A percentile compares a stretch with the other conserved stretches of the same genome.
Conservation (phyloP, 2,888 invertebrate species). For the Lacanobia oleracea region DNA sequence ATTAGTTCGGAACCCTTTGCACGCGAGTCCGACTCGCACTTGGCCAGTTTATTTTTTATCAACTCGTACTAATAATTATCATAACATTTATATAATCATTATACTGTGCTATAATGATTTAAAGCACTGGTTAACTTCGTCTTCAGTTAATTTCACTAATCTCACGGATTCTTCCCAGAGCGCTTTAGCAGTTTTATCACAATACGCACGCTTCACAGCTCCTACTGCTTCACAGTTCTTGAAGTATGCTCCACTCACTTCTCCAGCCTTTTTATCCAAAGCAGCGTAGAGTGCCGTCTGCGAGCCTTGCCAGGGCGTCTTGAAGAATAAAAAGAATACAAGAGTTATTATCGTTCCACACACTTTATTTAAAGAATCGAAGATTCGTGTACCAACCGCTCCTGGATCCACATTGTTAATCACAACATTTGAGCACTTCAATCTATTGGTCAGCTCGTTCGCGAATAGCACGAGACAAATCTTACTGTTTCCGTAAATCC, state of each 20-base stretch:
- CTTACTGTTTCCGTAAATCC: slow-evolving; percentile 81
- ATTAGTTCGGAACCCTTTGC: no score
- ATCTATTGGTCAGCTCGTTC: slow-evolving; percentile 92
- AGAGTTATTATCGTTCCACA: slow-evolving; percentile 86
- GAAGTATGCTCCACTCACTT: slow-evolving; percentile 90
- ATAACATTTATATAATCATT: not conserved
- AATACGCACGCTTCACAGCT: slow-evolving; percentile 89
- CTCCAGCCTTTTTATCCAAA: slow-evolving; percentile 57
- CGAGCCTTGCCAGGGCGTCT: slow-evolving; percentile 60
- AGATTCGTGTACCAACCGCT: slow-evolving; percentile 93
- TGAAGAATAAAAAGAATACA: slow-evolving; percentile 80
- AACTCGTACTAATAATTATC: no score
- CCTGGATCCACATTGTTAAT: slow-evolving; percentile 96
- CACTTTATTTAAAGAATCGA: slow-evolving; percentile 84
- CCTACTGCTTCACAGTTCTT: slow-evolving; percentile 92
- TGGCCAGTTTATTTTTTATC: no score
- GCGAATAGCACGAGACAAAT: slow-evolving; percentile 92
- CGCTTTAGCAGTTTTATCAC: slow-evolving; percentile 81
- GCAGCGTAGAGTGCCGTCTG: slow-evolving; percentile 63
- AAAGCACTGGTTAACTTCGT: slow-evolving; percentile 50
- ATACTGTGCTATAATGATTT: slow-evolving; percentile 2
- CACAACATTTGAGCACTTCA: slow-evolving; percentile 92
- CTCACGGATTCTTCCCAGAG: slow-evolving; percentile 70
- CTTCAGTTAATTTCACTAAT: slow-evolving; percentile 57
- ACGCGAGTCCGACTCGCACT: no score